Evolutionary conservation across 1,140 invertebrate species (phyloP).

Genomic region (Gonatopus flavifemur): DNA sequence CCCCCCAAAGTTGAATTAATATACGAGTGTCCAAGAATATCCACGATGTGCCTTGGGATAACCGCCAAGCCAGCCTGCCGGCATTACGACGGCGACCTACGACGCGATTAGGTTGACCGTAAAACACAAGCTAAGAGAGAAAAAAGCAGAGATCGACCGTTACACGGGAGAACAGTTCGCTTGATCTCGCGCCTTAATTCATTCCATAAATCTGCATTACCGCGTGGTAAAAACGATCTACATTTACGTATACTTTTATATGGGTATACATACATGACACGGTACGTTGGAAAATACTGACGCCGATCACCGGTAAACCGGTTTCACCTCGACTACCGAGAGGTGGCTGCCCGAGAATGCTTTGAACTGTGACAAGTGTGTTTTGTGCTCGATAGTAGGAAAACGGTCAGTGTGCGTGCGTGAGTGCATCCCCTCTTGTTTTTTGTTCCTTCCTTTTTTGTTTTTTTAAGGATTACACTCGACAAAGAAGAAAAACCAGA

Average conservation of each 20-base stretch:
- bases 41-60: slow-evolving; percentile 17
- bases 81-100: slow-evolving; percentile 15
- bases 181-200: neutral
- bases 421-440: neutral
- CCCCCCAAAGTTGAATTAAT: slow-evolving; percentile 36
- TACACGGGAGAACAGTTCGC: too few species aligned
- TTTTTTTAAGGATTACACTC: neutral
- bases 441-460: neutral
- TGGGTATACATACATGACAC: neutral
- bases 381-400: slow-evolving; percentile 10
- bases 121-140: neutral
- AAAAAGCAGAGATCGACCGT: neutral
- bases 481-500: slow-evolving; percentile 1
- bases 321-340: slow-evolving; percentile 13
- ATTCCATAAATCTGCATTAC: neutral
- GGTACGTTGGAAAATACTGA: slow-evolving; percentile 9
- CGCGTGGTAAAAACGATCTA: neutral
- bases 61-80: slow-evolving; percentile 11
- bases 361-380: slow-evolving; percentile 31
- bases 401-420: slow-evolving; percentile 11
- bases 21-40: slow-evolving; percentile 40
- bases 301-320: slow-evolving; percentile 20
- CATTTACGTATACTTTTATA: neutral
- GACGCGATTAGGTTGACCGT: slow-evolving; percentile 11
- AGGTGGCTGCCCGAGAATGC: slow-evolving; percentile 23